Conservation (phyloP, 2,888 invertebrate species). For the Clunio marinus region DNA sequence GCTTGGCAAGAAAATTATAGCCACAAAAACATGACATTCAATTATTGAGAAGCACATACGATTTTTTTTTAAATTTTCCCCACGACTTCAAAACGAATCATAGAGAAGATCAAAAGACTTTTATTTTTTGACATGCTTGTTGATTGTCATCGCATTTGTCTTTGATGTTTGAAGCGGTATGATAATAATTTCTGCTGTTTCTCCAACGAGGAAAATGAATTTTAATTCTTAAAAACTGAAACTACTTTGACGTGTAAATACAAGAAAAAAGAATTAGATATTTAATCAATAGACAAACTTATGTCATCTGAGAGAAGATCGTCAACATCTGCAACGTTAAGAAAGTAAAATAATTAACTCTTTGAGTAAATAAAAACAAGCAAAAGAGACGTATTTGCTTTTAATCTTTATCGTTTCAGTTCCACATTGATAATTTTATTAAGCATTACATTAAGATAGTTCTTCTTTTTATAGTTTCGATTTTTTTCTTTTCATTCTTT, state of each 20-base stretch:
- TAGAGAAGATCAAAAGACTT: slow-evolving; percentile 22
- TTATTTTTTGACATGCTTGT: slow-evolving; percentile 6
- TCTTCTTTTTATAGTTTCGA: too few species aligned
- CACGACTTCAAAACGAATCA: background rate
- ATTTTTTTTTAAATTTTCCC: background rate
- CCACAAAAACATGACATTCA: slow-evolving; percentile 33
- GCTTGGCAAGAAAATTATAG: too few species aligned
- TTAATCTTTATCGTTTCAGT: slow-evolving; percentile 32
- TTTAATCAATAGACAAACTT: too few species aligned
- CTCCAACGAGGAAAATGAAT: too few species aligned
- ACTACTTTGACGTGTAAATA: too few species aligned
- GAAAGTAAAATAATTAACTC: too few species aligned
- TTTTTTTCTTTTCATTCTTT: slow-evolving; percentile 9
- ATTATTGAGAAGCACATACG: slow-evolving; percentile 26
- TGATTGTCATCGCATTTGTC: background rate
- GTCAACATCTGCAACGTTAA: too few species aligned
- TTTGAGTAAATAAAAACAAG: too few species aligned
- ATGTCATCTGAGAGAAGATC: too few species aligned
- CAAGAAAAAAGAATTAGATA: too few species aligned
- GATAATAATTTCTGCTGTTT: background rate
- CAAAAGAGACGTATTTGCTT: background rate
- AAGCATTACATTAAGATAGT: slow-evolving; percentile 36
- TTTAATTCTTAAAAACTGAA: too few species aligned
- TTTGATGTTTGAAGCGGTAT: background rate
- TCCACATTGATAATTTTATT: slow-evolving; percentile 37